Conservation (phyloP, 2,797 vertebrate genomes). For the Sebastes paucispinis region DNA sequence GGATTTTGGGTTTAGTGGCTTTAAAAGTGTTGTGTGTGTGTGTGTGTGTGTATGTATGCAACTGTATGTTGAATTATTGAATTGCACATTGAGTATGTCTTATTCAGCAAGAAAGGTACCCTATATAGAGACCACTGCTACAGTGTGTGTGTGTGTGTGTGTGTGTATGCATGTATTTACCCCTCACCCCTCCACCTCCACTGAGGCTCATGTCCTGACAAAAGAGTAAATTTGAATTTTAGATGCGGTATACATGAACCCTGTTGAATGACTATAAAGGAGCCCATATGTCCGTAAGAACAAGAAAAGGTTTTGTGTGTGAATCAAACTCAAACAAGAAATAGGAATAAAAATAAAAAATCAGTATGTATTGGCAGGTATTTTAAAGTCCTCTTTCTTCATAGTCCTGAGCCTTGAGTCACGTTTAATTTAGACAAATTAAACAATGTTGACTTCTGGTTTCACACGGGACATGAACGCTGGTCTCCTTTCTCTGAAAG, state of each 20-base stretch:
- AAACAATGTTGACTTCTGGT: too few relatives aligned
- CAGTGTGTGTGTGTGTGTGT: neutral
- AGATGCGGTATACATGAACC: constrained; percentile 14
- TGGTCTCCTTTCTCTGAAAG: too few relatives aligned
- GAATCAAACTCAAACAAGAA: neutral
- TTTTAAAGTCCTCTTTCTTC: too few relatives aligned
- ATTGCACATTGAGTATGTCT: constrained; percentile 8
- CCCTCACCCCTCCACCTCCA: neutral
- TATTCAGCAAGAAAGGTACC: neutral
- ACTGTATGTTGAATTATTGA: constrained; percentile 11
- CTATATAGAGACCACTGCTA: neutral
- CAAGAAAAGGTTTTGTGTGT: neutral
- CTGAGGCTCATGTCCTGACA: constrained; percentile 23
- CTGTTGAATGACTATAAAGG: constrained; percentile 2
- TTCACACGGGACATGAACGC: too few relatives aligned
- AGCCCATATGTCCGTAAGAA: neutral
- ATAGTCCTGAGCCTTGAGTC: neutral
- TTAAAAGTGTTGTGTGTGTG: neutral
- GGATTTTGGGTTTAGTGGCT: neutral
- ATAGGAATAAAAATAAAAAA: too few relatives aligned
- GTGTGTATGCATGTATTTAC: neutral
- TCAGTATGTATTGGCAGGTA: too few relatives aligned
- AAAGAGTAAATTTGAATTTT: constrained; percentile 35
- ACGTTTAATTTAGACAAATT: too few relatives aligned
- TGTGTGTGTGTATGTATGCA: neutral